These are phyloP conservation scores for Acrossocheilus wenchowensis DNA, from an alignment of 2,797 vertebrate species.

Conservation along the genomic window DNA sequence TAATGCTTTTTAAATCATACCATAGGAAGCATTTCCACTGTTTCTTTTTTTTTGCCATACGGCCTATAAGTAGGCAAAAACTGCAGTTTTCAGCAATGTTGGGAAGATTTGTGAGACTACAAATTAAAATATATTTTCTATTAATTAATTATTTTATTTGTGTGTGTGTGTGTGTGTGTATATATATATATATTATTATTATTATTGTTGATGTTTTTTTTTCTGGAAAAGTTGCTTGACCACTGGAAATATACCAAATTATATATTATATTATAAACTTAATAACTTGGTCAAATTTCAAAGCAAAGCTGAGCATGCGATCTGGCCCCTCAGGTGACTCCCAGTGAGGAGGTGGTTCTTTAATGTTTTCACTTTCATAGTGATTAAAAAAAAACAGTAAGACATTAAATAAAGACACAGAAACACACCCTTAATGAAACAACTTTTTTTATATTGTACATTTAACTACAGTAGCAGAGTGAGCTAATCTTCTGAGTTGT, in stretches of 20 bases:
- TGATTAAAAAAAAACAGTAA: not conserved
- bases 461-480: not conserved
- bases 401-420: not conserved
- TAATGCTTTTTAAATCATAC: not conserved
- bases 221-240: too few relatives aligned
- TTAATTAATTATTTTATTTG: too few relatives aligned
- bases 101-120: not conserved
- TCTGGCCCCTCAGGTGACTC: not conserved
- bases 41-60: not conserved
- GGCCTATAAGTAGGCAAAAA: too few relatives aligned
- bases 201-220: too few relatives aligned
- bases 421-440: not conserved
- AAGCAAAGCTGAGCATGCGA: not conserved
- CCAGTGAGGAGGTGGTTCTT: not conserved
- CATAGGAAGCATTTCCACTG: not conserved
- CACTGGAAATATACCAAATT: too few relatives aligned
- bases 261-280: too few relatives aligned
- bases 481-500: constrained; percentile 75
- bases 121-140: not conserved
- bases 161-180: too few relatives aligned
- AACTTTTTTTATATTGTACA: not conserved
- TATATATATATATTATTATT: too few relatives aligned
- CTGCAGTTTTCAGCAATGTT: not conserved
- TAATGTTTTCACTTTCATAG: not conserved
- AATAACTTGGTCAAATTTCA: too few relatives aligned